Percentiles rank a stretch among this genome's conserved stretches.
phyloP scores from a whole-genome alignment of 2,797 vertebrate species.

The Caiman crocodilus region DNA sequence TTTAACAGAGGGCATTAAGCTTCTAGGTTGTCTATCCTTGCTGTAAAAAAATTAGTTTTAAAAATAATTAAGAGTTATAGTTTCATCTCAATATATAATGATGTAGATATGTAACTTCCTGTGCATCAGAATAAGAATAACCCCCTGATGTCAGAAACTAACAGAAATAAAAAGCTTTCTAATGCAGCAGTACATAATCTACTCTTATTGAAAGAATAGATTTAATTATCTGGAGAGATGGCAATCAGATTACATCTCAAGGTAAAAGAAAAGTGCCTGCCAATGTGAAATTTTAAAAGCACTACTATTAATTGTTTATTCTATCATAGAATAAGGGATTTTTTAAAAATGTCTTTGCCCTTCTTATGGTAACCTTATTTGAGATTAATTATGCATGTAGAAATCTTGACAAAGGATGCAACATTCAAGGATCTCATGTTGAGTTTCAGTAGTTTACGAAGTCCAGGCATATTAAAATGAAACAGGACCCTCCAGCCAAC shows the following conservation, averaged over 20 bases:
- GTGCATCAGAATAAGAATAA: conserved; percentile 40
- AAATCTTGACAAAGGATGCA: conserved; percentile 56
- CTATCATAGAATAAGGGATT: conserved; percentile 56
- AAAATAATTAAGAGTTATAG: not conserved
- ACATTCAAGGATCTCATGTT: conserved; percentile 57
- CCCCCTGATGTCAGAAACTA: conserved; percentile 44
- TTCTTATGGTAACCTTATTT: conserved; percentile 53
- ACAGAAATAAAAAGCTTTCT: conserved; percentile 51
- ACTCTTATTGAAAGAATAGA: conserved; percentile 14
- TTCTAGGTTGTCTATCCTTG: not conserved
- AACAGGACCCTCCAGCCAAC: conserved; percentile 73
- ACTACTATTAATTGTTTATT: conserved; percentile 63
- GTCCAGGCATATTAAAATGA: conserved; percentile 77
- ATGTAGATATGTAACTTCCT: conserved; percentile 10
- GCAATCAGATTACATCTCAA: conserved; percentile 69
- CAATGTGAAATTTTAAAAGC: conserved; percentile 73
- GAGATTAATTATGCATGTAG: conserved; percentile 66
- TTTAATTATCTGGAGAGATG: conserved; percentile 69
- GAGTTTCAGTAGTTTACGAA: conserved; percentile 70
- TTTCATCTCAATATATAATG: not conserved
- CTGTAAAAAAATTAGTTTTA: not conserved
- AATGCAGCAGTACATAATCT: conserved; percentile 11
- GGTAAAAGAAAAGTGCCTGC: conserved; percentile 65
- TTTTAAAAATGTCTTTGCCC: conserved; percentile 41
- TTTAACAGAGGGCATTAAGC: not conserved